These are phyloP conservation scores for Agrotis clavis DNA, from an alignment of 2,888 invertebrate species.

Conservation along the genomic window DNA sequence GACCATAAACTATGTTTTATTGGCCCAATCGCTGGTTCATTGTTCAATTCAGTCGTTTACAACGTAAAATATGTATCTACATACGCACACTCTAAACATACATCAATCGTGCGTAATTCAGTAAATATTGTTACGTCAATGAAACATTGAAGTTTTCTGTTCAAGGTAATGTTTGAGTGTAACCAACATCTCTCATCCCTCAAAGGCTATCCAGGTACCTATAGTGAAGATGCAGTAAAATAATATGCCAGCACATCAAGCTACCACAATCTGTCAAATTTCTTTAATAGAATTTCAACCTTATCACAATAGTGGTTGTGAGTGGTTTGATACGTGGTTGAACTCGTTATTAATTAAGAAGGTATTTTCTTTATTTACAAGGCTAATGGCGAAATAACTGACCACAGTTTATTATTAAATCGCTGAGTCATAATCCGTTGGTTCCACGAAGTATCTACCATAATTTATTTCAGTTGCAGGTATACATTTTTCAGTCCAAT, in stretches of 20 bases:
- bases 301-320: no score
- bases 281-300: no score
- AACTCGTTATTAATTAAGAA: not conserved
- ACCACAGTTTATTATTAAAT: slow-evolving; percentile 24
- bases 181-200: slow-evolving; percentile 10
- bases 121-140: slow-evolving; percentile 55
- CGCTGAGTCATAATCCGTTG: slow-evolving; percentile 20
- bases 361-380: not conserved
- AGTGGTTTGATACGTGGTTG: not conserved
- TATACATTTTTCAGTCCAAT: slow-evolving; percentile 4
- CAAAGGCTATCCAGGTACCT: not conserved
- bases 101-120: slow-evolving; percentile 52
- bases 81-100: slow-evolving; percentile 53
- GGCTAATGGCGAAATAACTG: slow-evolving; percentile 8
- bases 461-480: not conserved
- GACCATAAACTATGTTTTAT: slow-evolving; percentile 60
- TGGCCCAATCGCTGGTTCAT: slow-evolving; percentile 55
- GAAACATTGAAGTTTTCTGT: slow-evolving; percentile 40
- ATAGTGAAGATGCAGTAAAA: no score
- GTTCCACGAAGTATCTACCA: slow-evolving; percentile 13
- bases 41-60: slow-evolving; percentile 62
- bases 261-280: no score
- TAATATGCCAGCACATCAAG: no score
- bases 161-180: slow-evolving; percentile 27
- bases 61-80: slow-evolving; percentile 58